Evolutionary conservation across 1,140 invertebrate species (phyloP).

Genomic region (Drosophila kikkawai): DNA sequence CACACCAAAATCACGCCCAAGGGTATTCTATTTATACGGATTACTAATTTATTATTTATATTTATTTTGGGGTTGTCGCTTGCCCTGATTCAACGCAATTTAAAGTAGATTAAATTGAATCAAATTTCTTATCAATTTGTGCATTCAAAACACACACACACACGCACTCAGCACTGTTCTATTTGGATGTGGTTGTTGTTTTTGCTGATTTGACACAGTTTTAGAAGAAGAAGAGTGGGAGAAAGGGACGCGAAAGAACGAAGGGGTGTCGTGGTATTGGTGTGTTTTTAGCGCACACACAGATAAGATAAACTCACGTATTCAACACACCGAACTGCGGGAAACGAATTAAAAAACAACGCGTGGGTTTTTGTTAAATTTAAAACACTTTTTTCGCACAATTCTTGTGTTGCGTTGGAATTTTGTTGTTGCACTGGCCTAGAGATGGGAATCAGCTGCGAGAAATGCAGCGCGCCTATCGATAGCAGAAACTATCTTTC

Average conservation of each 20-base stretch:
- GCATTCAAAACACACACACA: constrained; percentile 10
- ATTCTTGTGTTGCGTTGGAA: constrained; percentile 63
- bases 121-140: constrained; percentile 42
- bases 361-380: constrained; percentile 27
- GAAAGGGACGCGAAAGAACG: constrained; percentile 21
- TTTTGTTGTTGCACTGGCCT: constrained; percentile 67
- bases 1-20: constrained; percentile 19
- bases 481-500: not conserved
- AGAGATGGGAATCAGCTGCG: constrained; percentile 19
- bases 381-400: constrained; percentile 31
- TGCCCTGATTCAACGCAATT: constrained; percentile 10
- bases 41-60: constrained; percentile 26
- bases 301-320: constrained; percentile 8
- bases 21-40: constrained; percentile 44
- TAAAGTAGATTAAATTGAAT: constrained; percentile 23
- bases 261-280: not conserved
- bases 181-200: constrained; percentile 33
- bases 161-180: constrained; percentile 24
- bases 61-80: not conserved
- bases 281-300: constrained; percentile 1
- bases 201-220: constrained; percentile 68
- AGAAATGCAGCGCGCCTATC: constrained; percentile 16
- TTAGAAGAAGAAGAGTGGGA: constrained; percentile 34
- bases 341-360: constrained; percentile 18
- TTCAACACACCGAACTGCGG: not conserved